Conservation (phyloP, 1,140 invertebrate genomes). For the Diabrotica undecimpunctata region DNA sequence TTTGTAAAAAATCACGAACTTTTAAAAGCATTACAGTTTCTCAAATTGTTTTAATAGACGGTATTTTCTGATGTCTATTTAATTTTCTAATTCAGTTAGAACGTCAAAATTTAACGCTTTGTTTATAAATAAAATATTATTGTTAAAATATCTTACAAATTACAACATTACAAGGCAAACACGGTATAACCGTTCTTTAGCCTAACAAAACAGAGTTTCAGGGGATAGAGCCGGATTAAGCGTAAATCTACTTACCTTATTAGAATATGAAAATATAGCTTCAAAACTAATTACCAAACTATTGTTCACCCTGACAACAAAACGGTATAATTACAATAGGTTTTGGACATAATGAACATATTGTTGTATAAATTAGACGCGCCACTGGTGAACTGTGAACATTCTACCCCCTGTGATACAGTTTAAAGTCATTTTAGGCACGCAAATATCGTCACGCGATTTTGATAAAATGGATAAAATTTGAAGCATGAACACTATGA, state of each 20-base stretch:
- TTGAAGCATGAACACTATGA: slow-evolving; percentile 13
- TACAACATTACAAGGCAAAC: background rate
- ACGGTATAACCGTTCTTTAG: background rate
- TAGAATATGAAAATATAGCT: background rate
- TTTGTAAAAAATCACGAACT: no score
- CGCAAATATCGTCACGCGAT: slow-evolving; percentile 17
- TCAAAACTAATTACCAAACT: background rate
- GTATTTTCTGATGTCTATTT: no score
- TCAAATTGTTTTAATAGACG: no score
- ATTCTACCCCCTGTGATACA: slow-evolving; percentile 13
- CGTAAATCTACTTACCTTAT: background rate
- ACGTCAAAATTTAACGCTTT: background rate
- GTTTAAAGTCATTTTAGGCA: slow-evolving; percentile 15
- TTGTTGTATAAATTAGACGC: background rate
- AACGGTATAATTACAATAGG: background rate
- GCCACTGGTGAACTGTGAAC: slow-evolving; percentile 16
- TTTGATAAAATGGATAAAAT: slow-evolving; percentile 18
- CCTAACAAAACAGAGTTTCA: background rate
- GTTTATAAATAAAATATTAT: background rate
- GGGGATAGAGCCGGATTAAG: background rate
- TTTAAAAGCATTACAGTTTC: no score
- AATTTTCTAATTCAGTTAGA: background rate
- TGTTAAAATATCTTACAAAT: background rate
- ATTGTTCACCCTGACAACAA: background rate
- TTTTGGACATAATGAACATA: background rate